These are phyloP conservation scores for Macaria notata DNA, from an alignment of 2,888 invertebrate genomes.

Conservation along the genomic window DNA sequence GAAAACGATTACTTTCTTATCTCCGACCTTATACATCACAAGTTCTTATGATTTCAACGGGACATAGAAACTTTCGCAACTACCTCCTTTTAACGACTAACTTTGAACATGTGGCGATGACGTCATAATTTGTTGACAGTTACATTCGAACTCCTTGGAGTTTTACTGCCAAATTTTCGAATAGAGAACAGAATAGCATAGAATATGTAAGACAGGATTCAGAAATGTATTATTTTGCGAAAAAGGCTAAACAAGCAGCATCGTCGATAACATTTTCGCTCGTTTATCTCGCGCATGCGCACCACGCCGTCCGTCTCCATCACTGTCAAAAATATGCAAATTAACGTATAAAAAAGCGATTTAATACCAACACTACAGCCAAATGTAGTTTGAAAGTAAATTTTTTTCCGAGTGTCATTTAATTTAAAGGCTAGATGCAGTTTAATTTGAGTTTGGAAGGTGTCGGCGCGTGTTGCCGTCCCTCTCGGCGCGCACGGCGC, in stretches of 20 bases:
- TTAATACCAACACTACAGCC: slow-evolving; percentile 58
- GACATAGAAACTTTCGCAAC: slow-evolving; percentile 8
- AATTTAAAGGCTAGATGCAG: slow-evolving; percentile 34
- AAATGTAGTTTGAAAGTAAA: slow-evolving; percentile 49
- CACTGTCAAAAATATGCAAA: slow-evolving; percentile 81
- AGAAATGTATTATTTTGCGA: slow-evolving; percentile 44
- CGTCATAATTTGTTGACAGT: background rate
- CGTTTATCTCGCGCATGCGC: slow-evolving; percentile 63
- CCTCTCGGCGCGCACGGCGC: slow-evolving; percentile 68
- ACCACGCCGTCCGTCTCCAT: slow-evolving; percentile 41
- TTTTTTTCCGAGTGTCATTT: slow-evolving; percentile 37
- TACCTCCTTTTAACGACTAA: slow-evolving; percentile 1
- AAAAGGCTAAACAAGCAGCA: slow-evolving; percentile 78
- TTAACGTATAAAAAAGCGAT: slow-evolving; percentile 75
- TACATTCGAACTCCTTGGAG: background rate
- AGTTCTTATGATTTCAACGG: slow-evolving; percentile 29
- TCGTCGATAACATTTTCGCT: slow-evolving; percentile 73
- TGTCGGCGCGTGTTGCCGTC: slow-evolving; percentile 50
- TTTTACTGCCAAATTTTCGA: background rate
- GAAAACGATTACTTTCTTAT: slow-evolving; percentile 66
- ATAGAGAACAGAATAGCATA: background rate
- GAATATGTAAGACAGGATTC: background rate
- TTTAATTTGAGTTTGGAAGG: slow-evolving; percentile 27
- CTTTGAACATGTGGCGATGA: background rate
- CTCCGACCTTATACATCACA: slow-evolving; percentile 43